Evolutionary conservation across 92 coral and sea anemone genomes (phyloP).

Genomic region (Palythoa grandis): DNA sequence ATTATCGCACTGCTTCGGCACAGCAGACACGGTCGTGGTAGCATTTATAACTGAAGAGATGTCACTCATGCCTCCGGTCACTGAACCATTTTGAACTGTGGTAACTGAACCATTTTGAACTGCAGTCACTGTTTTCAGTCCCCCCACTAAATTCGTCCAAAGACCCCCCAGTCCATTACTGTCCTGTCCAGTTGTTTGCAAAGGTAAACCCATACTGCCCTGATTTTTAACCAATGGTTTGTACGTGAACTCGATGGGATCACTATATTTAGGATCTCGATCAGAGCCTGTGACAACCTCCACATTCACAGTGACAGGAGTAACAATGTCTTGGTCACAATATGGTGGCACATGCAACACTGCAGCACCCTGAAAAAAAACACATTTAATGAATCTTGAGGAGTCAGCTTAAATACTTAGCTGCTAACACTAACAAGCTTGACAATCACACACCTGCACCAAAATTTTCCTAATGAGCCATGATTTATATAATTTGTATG

Average conservation of each 20-base stretch:
- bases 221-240: constrained; percentile 59
- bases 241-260: constrained; percentile 95
- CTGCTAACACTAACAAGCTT: no score
- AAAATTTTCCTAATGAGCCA: no score
- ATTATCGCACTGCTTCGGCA: background rate
- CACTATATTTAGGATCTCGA: constrained; percentile 84
- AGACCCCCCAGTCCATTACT: constrained; percentile 60
- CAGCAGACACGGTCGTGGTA: constrained; percentile 47
- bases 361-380: constrained; percentile 84
- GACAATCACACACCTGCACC: no score
- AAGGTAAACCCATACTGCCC: constrained; percentile 39
- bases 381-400: background rate
- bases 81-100: constrained; percentile 45
- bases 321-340: constrained; percentile 78
- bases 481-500: background rate
- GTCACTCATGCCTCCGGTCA: constrained; percentile 29
- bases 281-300: constrained; percentile 81
- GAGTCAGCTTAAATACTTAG: background rate
- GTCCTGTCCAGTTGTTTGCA: constrained; percentile 59
- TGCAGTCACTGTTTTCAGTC: constrained; percentile 54
- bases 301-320: constrained; percentile 90
- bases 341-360: constrained; percentile 87
- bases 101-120: constrained; percentile 45
- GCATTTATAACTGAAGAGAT: constrained; percentile 36
- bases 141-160: constrained; percentile 64